Evolutionary conservation across 2,888 invertebrate species (phyloP).

Genomic region (Sialis lutaria): DNA sequence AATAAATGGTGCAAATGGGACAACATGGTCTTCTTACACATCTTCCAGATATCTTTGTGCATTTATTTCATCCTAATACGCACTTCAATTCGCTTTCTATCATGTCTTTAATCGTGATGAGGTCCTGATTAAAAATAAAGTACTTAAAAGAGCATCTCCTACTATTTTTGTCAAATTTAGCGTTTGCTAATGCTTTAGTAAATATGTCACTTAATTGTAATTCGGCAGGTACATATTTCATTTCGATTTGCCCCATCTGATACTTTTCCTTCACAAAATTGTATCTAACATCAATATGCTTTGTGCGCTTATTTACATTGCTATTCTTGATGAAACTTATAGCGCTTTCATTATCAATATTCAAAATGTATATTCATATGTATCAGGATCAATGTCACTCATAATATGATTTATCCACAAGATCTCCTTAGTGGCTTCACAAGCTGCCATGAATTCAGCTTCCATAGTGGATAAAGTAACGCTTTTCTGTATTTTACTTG

Average conservation of each 20-base stretch:
- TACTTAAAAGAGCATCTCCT: too few species aligned
- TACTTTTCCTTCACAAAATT: not conserved
- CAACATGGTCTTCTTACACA: too few species aligned
- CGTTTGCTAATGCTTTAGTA: not conserved
- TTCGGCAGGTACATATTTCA: not conserved
- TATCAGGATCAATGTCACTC: not conserved
- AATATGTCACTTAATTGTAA: not conserved
- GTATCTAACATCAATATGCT: constrained; percentile 1
- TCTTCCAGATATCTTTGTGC: too few species aligned
- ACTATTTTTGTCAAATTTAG: too few species aligned
- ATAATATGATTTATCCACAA: not conserved
- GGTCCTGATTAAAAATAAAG: too few species aligned
- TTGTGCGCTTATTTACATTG: not conserved
- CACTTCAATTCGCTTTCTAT: too few species aligned
- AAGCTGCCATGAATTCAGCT: constrained; percentile 3
- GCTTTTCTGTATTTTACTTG: constrained; percentile 7
- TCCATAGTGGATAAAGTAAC: constrained; percentile 1
- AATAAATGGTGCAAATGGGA: too few species aligned
- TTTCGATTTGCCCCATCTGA: not conserved
- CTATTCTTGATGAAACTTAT: not conserved
- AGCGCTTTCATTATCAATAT: not conserved
- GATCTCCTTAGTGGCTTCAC: not conserved
- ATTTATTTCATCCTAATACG: too few species aligned
- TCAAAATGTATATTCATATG: not conserved
- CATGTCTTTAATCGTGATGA: too few species aligned